These are phyloP conservation scores for Lasioglossum lativentre DNA, from an alignment of 2,888 invertebrate genomes.

Conservation along the genomic window DNA sequence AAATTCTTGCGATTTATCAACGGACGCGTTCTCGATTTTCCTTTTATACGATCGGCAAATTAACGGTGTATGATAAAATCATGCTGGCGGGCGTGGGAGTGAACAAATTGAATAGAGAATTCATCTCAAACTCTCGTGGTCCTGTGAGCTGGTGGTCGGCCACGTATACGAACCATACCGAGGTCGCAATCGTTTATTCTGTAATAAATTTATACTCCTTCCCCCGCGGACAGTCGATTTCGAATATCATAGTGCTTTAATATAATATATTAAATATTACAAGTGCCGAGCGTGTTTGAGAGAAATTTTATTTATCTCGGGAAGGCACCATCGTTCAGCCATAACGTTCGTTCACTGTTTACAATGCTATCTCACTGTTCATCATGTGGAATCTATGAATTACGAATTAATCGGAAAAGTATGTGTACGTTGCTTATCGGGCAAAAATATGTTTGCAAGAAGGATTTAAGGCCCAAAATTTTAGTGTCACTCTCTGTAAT, in stretches of 20 bases:
- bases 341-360: neutral
- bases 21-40: constrained; percentile 21
- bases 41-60: neutral
- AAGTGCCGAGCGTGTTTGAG: neutral
- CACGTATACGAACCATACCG: constrained; percentile 17
- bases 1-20: constrained; percentile 50
- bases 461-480: too few species aligned
- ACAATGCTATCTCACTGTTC: neutral
- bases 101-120: neutral
- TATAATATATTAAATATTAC: neutral
- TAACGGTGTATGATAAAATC: neutral
- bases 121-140: neutral
- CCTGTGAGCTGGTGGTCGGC: neutral
- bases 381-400: neutral
- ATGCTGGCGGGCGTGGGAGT: neutral
- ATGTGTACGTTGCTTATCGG: neutral
- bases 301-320: neutral
- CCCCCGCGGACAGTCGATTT: neutral
- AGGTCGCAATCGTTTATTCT: neutral
- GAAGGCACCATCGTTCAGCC: neutral
- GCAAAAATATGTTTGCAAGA: too few species aligned
- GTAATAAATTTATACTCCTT: neutral
- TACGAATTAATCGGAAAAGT: neutral
- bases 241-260: neutral
- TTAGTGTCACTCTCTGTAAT: neutral